These are phyloP conservation scores for Minunthozetes semirufus DNA, from an alignment of 2,888 invertebrate genomes.

Conservation along the genomic window DNA sequence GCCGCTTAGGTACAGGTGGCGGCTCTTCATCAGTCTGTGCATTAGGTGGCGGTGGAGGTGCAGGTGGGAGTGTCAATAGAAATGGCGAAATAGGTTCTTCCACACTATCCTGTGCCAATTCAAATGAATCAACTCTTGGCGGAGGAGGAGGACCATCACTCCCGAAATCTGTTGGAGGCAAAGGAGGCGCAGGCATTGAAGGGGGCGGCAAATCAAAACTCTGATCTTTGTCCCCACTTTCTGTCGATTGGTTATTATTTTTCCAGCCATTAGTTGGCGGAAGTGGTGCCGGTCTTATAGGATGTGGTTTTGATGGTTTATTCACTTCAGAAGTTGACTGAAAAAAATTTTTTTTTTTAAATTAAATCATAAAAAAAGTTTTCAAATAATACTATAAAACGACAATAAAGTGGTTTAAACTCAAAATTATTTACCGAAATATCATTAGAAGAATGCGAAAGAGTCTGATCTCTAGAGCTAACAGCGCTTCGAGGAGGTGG, in stretches of 20 bases:
- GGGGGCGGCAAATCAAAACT: conserved; percentile 26
- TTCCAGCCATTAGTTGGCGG: conserved; percentile 31
- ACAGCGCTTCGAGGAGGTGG: conserved; percentile 37
- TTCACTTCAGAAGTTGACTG: background rate
- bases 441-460: conserved; percentile 39
- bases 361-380: background rate
- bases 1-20: conserved; percentile 31
- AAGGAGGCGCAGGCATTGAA: conserved; percentile 20
- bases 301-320: conserved; percentile 3
- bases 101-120: background rate
- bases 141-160: conserved; percentile 39
- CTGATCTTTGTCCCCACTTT: conserved; percentile 4
- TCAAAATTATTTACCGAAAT: background rate
- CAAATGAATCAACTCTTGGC: conserved; percentile 36
- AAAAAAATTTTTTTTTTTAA: background rate
- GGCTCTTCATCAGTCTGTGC: conserved; percentile 14
- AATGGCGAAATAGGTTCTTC: conserved; percentile 28
- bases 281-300: conserved; percentile 36
- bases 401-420: too few species aligned
- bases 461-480: conserved; percentile 40
- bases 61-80: conserved; percentile 21
- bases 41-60: conserved; percentile 34
- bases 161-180: background rate
- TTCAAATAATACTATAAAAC: too few species aligned
- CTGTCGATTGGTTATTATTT: background rate